Evolutionary conservation across 2,113 vertebrate species (phyloP).

Genomic region (Lycaon pictus): DNA sequence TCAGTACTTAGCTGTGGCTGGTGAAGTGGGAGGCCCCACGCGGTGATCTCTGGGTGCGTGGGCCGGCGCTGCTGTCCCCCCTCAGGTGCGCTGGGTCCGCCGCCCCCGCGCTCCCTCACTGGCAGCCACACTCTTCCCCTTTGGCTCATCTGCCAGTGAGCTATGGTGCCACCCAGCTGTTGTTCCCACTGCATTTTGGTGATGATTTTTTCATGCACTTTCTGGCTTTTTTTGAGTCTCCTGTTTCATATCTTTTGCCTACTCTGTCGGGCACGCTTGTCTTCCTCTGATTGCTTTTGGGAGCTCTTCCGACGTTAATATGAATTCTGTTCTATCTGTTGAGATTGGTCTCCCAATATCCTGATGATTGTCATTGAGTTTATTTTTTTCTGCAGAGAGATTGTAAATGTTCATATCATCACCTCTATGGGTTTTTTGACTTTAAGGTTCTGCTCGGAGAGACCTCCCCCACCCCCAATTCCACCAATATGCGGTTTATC

Average conservation of each 20-base stretch:
- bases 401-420: neutral
- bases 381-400: neutral
- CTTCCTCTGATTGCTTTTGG: neutral
- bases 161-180: rapidly evolving
- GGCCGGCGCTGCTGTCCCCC: neutral
- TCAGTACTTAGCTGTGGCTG: neutral
- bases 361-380: neutral
- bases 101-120: rapidly evolving
- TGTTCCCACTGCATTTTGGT: too few species aligned
- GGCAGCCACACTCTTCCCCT: rapidly evolving
- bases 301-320: neutral
- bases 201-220: neutral
- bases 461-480: neutral
- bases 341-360: too few species aligned
- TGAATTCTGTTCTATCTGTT: neutral
- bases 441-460: neutral
- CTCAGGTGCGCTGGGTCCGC: rapidly evolving
- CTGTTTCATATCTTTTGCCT: neutral
- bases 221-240: neutral
- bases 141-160: too few species aligned
- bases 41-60: rapidly evolving
- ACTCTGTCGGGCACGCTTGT: rapidly evolving
- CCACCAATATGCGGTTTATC: neutral
- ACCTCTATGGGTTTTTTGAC: neutral
- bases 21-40: neutral